A percentile compares a stretch with the other conserved stretches of the same genome.
These are phyloP conservation scores for Diplazon laetatorius DNA, from an alignment of 2,888 invertebrate genomes.

Conservation along the genomic window DNA sequence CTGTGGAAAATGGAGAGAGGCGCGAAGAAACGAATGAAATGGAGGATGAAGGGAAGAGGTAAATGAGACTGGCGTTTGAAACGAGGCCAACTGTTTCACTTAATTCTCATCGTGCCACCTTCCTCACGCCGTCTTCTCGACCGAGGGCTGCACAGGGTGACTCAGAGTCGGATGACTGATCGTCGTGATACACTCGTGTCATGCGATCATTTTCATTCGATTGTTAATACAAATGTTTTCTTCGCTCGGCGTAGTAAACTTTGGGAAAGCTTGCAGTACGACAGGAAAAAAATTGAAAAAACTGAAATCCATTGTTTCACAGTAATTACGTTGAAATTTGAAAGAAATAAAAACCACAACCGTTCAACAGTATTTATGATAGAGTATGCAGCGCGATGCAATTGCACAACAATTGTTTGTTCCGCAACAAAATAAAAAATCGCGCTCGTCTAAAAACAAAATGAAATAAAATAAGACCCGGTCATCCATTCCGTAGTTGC, in stretches of 20 bases:
- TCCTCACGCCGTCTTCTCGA: no score
- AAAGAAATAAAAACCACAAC: no score
- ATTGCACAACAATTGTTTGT: no score
- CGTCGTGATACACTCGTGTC: background rate
- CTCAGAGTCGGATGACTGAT: background rate
- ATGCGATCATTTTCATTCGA: background rate
- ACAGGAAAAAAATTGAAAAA: background rate
- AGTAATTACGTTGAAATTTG: no score
- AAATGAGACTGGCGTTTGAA: constrained; percentile 32
- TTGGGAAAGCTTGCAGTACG: no score
- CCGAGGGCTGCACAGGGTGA: no score
- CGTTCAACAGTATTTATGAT: no score
- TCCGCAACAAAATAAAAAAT: no score
- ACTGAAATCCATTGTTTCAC: no score
- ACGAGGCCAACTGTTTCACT: constrained; percentile 36
- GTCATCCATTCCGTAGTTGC: background rate
- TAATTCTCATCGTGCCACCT: constrained; percentile 24
- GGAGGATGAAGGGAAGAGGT: background rate
- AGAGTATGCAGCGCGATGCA: no score
- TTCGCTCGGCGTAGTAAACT: background rate
- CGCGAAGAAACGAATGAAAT: constrained; percentile 1
- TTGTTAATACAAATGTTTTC: no score
- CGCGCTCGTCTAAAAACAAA: no score
- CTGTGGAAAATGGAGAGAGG: constrained; percentile 1
- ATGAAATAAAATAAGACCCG: background rate